Conservation (phyloP, 2,113 vertebrate genomes). For the Crotalus helleri region DNA sequence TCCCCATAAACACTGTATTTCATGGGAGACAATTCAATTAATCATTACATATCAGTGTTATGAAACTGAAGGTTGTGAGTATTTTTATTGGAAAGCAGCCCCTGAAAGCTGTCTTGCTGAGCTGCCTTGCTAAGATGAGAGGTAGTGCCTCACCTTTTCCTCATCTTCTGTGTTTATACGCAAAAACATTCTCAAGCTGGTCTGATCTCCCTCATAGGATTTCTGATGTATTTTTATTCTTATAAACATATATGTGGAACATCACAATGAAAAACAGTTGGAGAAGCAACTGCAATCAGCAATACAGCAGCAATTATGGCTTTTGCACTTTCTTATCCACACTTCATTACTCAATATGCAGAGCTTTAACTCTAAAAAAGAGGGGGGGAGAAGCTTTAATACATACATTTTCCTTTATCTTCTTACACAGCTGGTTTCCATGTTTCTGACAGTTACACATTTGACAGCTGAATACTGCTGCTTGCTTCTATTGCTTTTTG, state of each 20-base stretch:
- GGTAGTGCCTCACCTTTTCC: too few relatives aligned
- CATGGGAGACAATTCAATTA: background rate
- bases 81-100: background rate
- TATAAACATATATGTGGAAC: background rate
- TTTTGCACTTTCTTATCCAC: background rate
- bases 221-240: background rate
- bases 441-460: slow-evolving; percentile 3
- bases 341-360: background rate
- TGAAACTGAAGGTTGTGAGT: background rate
- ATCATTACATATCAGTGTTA: background rate
- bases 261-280: background rate
- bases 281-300: background rate
- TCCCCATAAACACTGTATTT: background rate
- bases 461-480: background rate
- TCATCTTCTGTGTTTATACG: background rate
- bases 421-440: background rate
- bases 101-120: background rate
- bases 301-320: background rate
- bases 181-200: background rate
- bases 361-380: background rate
- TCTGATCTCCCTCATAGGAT: background rate
- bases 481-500: background rate
- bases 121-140: background rate
- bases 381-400: background rate
- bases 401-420: background rate